Conservation (phyloP, 2,797 vertebrate species). For the Sciaenops ocellatus region DNA sequence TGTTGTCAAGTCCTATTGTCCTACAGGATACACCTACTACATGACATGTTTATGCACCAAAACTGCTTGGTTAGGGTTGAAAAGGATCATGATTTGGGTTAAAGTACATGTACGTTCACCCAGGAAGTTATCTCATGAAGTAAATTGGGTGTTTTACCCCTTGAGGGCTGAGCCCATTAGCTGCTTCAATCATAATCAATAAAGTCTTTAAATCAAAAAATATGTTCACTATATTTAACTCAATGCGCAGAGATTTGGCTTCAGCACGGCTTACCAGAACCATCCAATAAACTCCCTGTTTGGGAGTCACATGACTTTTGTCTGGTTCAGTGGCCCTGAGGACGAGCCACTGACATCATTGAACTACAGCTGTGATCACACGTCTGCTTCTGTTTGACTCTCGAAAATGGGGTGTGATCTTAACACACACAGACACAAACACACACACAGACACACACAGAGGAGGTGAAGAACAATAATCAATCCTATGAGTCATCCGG, state of each 20-base stretch:
- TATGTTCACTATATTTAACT: background rate
- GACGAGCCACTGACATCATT: slow-evolving; percentile 3
- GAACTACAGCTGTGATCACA: slow-evolving; percentile 34
- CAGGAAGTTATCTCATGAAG: too few relatives aligned
- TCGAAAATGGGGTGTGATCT: slow-evolving; percentile 29
- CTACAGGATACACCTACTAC: too few relatives aligned
- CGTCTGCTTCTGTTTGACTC: slow-evolving; percentile 17
- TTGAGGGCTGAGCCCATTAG: background rate
- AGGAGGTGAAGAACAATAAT: slow-evolving; percentile 37
- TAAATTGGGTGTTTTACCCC: too few relatives aligned
- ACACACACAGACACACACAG: background rate
- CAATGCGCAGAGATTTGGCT: background rate
- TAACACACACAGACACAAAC: background rate
- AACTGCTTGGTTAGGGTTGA: too few relatives aligned
- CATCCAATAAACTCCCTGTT: background rate
- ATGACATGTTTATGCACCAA: too few relatives aligned
- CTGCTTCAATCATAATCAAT: background rate
- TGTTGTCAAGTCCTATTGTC: too few relatives aligned
- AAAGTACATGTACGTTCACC: too few relatives aligned
- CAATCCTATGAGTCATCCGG: slow-evolving; percentile 54
- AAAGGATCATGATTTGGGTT: too few relatives aligned
- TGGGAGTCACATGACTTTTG: background rate
- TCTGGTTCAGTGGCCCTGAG: slow-evolving; percentile 3
- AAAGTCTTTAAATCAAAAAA: background rate
- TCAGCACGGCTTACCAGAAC: background rate